These are phyloP conservation scores for Sitophilus oryzae DNA, from an alignment of 1,140 invertebrate species.

Conservation along the genomic window DNA sequence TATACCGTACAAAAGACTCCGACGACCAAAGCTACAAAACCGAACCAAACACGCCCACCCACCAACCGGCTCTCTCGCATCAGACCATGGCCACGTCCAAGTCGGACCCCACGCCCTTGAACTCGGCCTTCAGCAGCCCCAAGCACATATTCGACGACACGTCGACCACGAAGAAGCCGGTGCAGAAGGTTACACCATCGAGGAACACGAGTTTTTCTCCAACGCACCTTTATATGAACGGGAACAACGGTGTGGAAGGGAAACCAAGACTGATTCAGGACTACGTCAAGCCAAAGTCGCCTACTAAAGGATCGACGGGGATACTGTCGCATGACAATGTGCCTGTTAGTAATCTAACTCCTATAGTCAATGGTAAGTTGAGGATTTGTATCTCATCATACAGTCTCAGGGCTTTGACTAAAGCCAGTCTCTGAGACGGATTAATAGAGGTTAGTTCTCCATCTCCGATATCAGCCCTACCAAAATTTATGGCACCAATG, in stretches of 20 bases:
- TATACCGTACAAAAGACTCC: constrained; percentile 60
- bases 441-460: too few species aligned
- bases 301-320: constrained; percentile 50
- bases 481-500: too few species aligned
- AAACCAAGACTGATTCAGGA: constrained; percentile 33
- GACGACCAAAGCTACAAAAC: constrained; percentile 43
- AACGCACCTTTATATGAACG: constrained; percentile 19
- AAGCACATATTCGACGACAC: constrained; percentile 42
- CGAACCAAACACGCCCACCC: constrained; percentile 44
- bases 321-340: constrained; percentile 51
- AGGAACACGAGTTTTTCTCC: constrained; percentile 41
- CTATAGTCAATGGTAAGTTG: constrained; percentile 26
- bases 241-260: constrained; percentile 12
- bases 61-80: constrained; percentile 33
- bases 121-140: constrained; percentile 39
- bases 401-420: too few species aligned
- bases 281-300: constrained; percentile 68
- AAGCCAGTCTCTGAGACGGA: too few species aligned
- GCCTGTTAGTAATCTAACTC: constrained; percentile 25
- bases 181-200: constrained; percentile 56
- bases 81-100: constrained; percentile 40
- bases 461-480: too few species aligned
- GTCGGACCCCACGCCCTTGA: constrained; percentile 43
- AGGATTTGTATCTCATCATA: neutral
- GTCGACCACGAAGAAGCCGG: constrained; percentile 44